These are phyloP conservation scores for Callopanchax toddi DNA, from an alignment of 2,113 vertebrate species.

Conservation along the genomic window DNA sequence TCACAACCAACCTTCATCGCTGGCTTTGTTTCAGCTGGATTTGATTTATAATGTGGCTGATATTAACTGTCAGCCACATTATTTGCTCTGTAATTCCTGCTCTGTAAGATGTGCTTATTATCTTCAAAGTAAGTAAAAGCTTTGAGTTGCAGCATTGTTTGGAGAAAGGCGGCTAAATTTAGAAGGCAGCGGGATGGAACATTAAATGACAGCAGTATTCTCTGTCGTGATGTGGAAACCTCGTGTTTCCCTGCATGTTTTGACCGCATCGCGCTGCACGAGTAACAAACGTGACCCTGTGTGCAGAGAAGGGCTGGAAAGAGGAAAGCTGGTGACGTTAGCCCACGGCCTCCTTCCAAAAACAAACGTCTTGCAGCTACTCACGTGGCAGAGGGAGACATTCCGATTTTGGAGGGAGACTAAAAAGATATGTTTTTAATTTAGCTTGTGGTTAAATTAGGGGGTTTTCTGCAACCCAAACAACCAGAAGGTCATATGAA, in stretches of 20 bases:
- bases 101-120: not conserved
- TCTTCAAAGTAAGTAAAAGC: slow-evolving; percentile 7
- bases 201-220: slow-evolving; percentile 41
- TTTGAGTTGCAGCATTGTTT: slow-evolving; percentile 20
- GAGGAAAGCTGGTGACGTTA: slow-evolving; percentile 36
- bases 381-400: slow-evolving; percentile 9
- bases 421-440: slow-evolving; percentile 10
- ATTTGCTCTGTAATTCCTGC: not conserved
- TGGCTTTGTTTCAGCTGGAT: too few species aligned
- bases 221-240: slow-evolving; percentile 53
- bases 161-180: slow-evolving; percentile 23
- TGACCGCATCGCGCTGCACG: slow-evolving; percentile 34
- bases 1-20: slow-evolving; percentile 26
- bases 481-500: not conserved
- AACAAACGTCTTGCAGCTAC: slow-evolving; percentile 27
- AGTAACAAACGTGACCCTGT: slow-evolving; percentile 52
- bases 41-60: too few species aligned
- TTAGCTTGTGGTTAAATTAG: slow-evolving; percentile 13
- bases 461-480: slow-evolving; percentile 3
- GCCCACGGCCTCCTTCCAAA: slow-evolving; percentile 44
- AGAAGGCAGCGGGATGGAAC: slow-evolving; percentile 26
- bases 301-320: slow-evolving; percentile 32
- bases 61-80: not conserved
- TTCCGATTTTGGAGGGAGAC: not conserved
- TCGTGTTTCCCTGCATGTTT: slow-evolving; percentile 55